Conservation (phyloP, 2,797 vertebrate genomes). For the Vireo griseus region DNA sequence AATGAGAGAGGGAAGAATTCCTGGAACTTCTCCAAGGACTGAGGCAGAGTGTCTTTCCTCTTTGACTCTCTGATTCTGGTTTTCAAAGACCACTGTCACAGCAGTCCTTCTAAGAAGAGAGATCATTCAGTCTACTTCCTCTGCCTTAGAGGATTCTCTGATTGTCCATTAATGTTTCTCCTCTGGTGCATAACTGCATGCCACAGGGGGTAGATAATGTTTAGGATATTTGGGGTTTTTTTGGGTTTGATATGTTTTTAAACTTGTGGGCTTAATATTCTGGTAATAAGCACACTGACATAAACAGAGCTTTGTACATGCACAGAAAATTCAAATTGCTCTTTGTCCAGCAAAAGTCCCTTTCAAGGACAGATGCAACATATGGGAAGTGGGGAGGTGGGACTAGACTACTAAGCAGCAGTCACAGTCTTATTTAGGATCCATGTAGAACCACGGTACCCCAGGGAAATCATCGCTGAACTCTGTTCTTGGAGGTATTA, state of each 20-base stretch:
- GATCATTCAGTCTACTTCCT: neutral
- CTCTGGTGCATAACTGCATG: neutral
- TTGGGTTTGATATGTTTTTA: neutral
- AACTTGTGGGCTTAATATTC: neutral
- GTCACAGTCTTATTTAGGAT: neutral
- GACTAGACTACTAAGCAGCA: neutral
- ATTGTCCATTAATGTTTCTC: neutral
- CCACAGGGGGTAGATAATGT: neutral
- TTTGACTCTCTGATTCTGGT: neutral
- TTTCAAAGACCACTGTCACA: constrained; percentile 21
- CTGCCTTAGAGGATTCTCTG: neutral
- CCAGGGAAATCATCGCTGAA: neutral
- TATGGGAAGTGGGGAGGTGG: neutral
- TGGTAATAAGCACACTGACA: neutral
- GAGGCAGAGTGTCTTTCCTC: neutral
- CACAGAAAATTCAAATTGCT: neutral
- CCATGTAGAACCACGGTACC: neutral
- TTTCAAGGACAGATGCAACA: neutral
- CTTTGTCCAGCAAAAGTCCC: neutral
- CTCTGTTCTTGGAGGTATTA: neutral
- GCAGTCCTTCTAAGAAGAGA: neutral
- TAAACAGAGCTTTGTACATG: neutral
- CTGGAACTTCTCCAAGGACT: neutral
- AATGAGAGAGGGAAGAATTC: neutral
- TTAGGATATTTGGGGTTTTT: neutral